Percentiles rank a stretch among this genome's conserved stretches.
phyloP scores from a whole-genome alignment of 2,797 vertebrate species.

The Aplochiton taeniatus region DNA sequence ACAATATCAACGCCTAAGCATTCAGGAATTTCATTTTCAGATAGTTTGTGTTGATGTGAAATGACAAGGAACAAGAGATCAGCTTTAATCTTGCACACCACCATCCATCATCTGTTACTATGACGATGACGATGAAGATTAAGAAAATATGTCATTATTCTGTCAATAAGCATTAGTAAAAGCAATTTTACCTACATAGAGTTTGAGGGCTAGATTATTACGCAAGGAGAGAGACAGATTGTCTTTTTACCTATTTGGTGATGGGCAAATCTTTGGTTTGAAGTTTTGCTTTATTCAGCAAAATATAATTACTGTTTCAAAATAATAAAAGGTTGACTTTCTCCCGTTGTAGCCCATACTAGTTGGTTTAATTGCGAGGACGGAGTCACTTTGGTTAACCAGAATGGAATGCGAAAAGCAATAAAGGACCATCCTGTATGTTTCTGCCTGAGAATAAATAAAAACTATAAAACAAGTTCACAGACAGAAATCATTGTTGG shows the following conservation, averaged over 20 bases:
- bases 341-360: slow-evolving; percentile 15
- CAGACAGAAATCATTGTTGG: slow-evolving; percentile 40
- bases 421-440: slow-evolving; percentile 73
- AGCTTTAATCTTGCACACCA: slow-evolving; percentile 32
- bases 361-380: slow-evolving; percentile 42
- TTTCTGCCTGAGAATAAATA: slow-evolving; percentile 78
- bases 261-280: slow-evolving; percentile 34
- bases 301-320: slow-evolving; percentile 16
- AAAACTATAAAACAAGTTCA: slow-evolving; percentile 68
- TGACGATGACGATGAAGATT: too few species aligned
- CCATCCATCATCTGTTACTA: slow-evolving; percentile 21
- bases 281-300: slow-evolving; percentile 33
- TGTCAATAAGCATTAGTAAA: slow-evolving; percentile 8
- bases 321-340: slow-evolving; percentile 26
- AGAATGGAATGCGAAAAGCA: slow-evolving; percentile 66
- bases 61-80: slow-evolving; percentile 39
- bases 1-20: slow-evolving; percentile 42
- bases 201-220: slow-evolving; percentile 20
- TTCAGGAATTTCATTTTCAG: slow-evolving; percentile 62
- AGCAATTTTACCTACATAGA: slow-evolving; percentile 15
- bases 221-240: slow-evolving; percentile 20
- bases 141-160: too few species aligned
- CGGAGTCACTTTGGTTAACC: slow-evolving; percentile 29
- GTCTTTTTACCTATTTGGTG: slow-evolving; percentile 14
- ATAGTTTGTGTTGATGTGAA: slow-evolving; percentile 40